Evolutionary conservation across 2,113 vertebrate genomes (phyloP), one percentile per base, ranked within the genome.

Genomic region (Antidorcas marsupialis): DNA sequence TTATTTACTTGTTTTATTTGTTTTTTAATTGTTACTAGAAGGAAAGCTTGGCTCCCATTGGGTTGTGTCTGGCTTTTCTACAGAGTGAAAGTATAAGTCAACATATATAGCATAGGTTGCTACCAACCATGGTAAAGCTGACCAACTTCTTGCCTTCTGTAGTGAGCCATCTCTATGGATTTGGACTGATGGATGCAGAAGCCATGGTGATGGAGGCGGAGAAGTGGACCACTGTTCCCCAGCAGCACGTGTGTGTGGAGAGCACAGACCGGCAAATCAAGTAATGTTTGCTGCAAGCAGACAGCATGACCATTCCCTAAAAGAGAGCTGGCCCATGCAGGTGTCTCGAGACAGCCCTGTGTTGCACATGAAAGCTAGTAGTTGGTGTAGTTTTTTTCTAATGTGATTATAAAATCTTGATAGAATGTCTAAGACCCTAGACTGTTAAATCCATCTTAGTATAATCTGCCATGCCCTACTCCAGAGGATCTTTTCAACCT

Each of bases 101-200:
- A 5, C 47, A 4, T 36, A 16, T 27, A 15, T 33, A 94, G 27
- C 6, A 3, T 82, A 52, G 74, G 62, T 33, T 67, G 33, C 39
- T 64, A 2, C 28, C 67, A 36, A 36, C 25, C 57, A n/a, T 7
- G 19, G 0, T 88, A 84, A 98, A 82, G 50, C 57, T 98, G 79
- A 96, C 87, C 90, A 33, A 88, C 96, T 28, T 98, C 43, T 98
- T 98, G 50, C 96, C 43, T 95, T 89, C 97, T 91, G 9, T 98
- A 99, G 99, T 99, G 98, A 99, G 99, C 98, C 99, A 99, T 92
- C 99, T 99, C 53, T 99, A 99, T 93, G 99, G 99, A 97, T 99
- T 99, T 97, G 99, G 99, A 95, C 98, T 99, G 98, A 99, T 99
- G 99, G 99, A 99, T 82, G 99, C 99, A 0, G 99, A 99, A 99